Base-by-base conservation (phyloP, 2,888 invertebrate species). In the Drosophila prostipennis region DNA sequence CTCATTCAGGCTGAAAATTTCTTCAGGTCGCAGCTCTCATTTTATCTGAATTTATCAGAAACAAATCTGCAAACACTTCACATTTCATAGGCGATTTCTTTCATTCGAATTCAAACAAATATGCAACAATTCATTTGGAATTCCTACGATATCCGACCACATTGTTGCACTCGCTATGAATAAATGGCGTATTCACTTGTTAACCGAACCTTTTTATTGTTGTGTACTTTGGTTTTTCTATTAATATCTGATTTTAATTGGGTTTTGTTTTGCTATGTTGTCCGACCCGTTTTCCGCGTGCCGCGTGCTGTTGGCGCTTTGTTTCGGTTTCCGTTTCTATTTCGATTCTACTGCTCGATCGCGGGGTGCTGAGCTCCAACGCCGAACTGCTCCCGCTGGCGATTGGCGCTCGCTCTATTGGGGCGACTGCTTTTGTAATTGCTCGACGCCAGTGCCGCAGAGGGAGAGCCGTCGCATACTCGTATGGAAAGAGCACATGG, bases 241-340 rank as follows among this genome's bases (percentile, higher is more conserved):
- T 85, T 77, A 82, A 79, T 82, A 80, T 64, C 72, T 16, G 56
- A 71, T 72, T 80, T 72, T 76, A 56, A 36, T 70, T 48, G 48
- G 53, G 42, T 61, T 58, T 71, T 70, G 69, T 61, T 49, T 52
- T 80, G 79, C 60, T 65, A 64, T 76, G 60, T 45, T 53, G 52
- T 51, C 54, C 43, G 55, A 36, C 67, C 51, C 55, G 59, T 49
- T 68, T 53, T 26, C 11, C 43, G 37, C 29, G 37, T 19, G 55
- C 55, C 65, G 40, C 65, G 64, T 64, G 64, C 48, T 54, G 48
- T 14, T 54, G 10, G 39, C 53, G 39, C 52, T 26, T 32, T 45
- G 34, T 40, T 48, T 36, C 16, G 26, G 39, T 46, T n/a, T 63
- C 23, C 29, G 36, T 42, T 60, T 51, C 43, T 45, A 51, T 65